Percentiles rank a stretch among this genome's conserved stretches.
Conservation (phyloP, 2,797 vertebrate species). For the Sebastes trivittatus region DNA sequence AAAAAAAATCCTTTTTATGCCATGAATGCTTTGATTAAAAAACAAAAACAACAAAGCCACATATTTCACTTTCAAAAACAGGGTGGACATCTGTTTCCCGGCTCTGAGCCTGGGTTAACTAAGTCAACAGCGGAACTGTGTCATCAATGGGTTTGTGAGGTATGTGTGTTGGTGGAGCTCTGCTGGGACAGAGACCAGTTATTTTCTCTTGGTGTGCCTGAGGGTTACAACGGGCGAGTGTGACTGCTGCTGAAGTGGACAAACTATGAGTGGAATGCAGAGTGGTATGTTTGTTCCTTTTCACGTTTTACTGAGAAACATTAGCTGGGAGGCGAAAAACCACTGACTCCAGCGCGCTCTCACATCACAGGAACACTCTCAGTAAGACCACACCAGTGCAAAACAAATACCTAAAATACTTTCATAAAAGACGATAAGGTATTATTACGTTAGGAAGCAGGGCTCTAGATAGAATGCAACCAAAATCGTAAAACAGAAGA, state of each 20-base stretch:
- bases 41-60: background rate
- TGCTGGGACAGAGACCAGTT: too few species aligned
- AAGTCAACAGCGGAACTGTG: slow-evolving; percentile 17
- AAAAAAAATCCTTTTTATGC: background rate
- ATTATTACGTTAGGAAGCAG: background rate
- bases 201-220: slow-evolving; percentile 3
- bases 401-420: background rate
- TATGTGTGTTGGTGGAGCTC: background rate
- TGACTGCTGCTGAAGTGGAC: background rate
- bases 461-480: too few species aligned
- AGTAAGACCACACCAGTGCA: background rate
- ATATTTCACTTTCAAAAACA: background rate
- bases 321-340: background rate
- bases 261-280: slow-evolving; percentile 54
- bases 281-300: slow-evolving; percentile 10
- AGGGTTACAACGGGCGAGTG: background rate
- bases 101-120: background rate
- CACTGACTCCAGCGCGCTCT: background rate
- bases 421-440: too few species aligned
- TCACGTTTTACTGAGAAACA: slow-evolving; percentile 23
- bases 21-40: background rate
- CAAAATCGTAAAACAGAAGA: too few species aligned
- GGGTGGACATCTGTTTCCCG: background rate
- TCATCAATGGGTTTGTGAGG: slow-evolving; percentile 23
- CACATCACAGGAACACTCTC: background rate